A percentile compares a stretch with the other conserved stretches of the same genome.
Evolutionary conservation across 2,113 vertebrate genomes (phyloP).

Genomic region (Oreochromis aureus): DNA sequence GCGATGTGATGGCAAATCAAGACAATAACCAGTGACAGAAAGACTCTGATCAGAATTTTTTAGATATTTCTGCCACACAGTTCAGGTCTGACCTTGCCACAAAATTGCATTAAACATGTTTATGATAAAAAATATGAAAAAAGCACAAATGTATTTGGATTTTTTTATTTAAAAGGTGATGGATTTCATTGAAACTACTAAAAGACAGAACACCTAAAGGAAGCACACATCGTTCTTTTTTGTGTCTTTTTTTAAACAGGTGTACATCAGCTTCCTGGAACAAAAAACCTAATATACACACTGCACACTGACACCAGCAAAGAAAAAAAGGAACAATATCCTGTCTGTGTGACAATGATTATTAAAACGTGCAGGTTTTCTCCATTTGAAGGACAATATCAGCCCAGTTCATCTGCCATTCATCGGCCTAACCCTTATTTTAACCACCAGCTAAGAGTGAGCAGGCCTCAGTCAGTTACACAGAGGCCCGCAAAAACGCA

Average conservation of each 20-base stretch:
- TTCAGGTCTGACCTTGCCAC: conserved; percentile 6
- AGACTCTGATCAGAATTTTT: neutral
- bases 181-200: neutral
- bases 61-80: neutral
- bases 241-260: neutral
- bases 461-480: conserved; percentile 39
- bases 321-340: neutral
- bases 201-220: neutral
- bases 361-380: neutral
- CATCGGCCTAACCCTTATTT: neutral
- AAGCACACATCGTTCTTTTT: neutral
- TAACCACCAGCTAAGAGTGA: conserved; percentile 1
- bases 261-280: neutral
- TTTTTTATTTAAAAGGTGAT: neutral
- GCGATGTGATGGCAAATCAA: neutral
- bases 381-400: neutral
- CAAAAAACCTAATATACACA: neutral
- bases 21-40: neutral
- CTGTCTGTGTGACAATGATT: neutral
- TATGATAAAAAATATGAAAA: neutral
- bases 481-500: neutral
- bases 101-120: neutral
- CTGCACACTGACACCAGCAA: neutral
- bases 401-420: neutral
- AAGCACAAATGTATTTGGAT: neutral